Evolutionary conservation across 2,888 invertebrate genomes (phyloP).

Genomic region (Cheilosia urbana): DNA sequence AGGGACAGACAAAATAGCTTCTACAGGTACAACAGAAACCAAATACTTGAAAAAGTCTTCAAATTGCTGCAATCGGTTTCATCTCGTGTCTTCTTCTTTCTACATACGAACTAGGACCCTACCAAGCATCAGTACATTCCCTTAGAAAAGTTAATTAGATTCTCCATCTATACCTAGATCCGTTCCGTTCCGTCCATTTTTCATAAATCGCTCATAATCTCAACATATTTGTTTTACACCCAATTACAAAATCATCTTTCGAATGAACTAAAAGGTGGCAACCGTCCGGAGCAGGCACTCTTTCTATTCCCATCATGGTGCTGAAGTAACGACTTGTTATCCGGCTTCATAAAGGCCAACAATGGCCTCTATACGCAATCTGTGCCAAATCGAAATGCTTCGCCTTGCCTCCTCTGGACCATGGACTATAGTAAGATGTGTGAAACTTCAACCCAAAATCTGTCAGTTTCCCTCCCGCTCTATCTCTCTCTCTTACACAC

Average conservation of each 20-base stretch:
- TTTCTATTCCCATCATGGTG: neutral
- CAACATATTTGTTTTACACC: slow-evolving; percentile 37
- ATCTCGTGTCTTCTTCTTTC: no score
- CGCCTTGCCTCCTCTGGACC: slow-evolving; percentile 9
- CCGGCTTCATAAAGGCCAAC: slow-evolving; percentile 9
- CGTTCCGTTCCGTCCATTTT: slow-evolving; percentile 5
- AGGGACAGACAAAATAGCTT: no score
- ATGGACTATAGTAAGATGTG: neutral
- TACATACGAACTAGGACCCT: neutral
- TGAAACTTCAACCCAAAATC: neutral
- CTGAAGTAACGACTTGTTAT: neutral
- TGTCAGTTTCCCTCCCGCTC: neutral
- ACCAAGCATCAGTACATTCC: neutral
- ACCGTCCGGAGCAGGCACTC: slow-evolving; percentile 4
- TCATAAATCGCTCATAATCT: slow-evolving; percentile 2
- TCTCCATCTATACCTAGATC: neutral
- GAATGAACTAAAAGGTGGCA: slow-evolving; percentile 16
- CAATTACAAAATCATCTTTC: slow-evolving; percentile 31
- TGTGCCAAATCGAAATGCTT: slow-evolving; percentile 24
- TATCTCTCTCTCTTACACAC: neutral
- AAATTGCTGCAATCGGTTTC: no score
- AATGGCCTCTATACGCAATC: slow-evolving; percentile 26
- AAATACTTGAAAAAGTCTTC: no score
- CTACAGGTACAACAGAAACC: no score
- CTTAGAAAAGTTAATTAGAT: neutral